A percentile compares a stretch with the other conserved stretches of the same genome.
Evolutionary conservation across 2,797 vertebrate species (phyloP).

Genomic region (Buphagus erythrorhynchus): DNA sequence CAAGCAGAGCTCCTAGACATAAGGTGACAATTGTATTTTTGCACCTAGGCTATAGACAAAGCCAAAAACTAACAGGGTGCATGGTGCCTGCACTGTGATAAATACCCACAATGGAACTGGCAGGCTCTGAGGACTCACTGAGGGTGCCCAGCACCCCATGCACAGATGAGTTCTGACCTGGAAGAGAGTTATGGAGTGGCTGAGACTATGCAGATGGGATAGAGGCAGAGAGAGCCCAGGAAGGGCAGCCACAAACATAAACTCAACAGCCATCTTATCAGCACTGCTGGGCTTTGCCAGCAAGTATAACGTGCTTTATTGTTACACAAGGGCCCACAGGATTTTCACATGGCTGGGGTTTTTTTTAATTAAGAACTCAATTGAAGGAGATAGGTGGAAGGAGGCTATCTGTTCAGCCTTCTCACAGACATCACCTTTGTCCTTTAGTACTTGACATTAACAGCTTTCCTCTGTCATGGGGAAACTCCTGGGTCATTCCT

Average conservation of each 20-base stretch:
- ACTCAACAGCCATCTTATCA: background rate
- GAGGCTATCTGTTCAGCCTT: background rate
- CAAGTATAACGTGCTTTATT: rapidly evolving
- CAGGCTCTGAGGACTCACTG: background rate
- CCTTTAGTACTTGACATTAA: background rate
- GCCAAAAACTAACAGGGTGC: background rate
- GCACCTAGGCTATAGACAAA: background rate
- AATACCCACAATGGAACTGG: background rate
- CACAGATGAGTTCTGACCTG: background rate
- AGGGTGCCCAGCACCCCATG: background rate
- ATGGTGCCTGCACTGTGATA: background rate
- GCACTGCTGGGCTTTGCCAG: background rate
- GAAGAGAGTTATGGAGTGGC: background rate
- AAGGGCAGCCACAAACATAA: background rate
- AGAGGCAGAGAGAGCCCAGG: background rate
- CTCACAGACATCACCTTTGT: background rate
- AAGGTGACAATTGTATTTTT: background rate
- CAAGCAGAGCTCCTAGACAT: background rate
- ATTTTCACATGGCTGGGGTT: background rate
- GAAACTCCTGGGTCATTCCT: background rate
- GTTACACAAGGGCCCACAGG: background rate
- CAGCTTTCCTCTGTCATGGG: background rate
- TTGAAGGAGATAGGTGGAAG: background rate
- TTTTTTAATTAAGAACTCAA: background rate
- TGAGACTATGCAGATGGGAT: background rate